Base-by-base conservation (phyloP, 2,113 vertebrate species). In the Phalacrocorax carbo region DNA sequence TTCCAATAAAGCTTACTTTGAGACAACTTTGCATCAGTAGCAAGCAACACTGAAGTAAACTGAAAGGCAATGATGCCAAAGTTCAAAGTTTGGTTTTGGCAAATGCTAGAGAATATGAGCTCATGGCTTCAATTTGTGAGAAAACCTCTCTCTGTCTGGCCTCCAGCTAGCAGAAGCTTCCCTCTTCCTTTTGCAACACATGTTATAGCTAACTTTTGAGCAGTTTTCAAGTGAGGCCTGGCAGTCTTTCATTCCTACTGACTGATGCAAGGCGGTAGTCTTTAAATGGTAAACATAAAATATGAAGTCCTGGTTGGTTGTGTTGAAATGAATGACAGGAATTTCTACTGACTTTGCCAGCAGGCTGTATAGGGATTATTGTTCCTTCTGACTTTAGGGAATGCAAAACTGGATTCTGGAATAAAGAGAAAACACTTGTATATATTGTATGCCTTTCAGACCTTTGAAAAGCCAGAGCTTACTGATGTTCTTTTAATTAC, bases 401-500 rank as follows among this genome's bases (percentile, higher is more conserved):
- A 92, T 93, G 82, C 60, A 81, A 75, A 94, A 55, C 76, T 91
- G 52, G 48, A 32, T 93, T 84, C 44, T 88, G 40, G 72, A 85
- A 76, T 69, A 61, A 81, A 96, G n/a, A 90, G 60, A 34, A 88
- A 93, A 73, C 42, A 64, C 34, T 92, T 92, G 82, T 72, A 13
- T 89, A 70, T 18, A 17, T 55, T 61, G 60, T 66, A 78, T 82
- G 83, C 25, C 34, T 95, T 96, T 95, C 83, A 92, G 65, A 90
- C 69, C 77, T 82, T 83, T 75, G 88, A 93, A 86, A 92, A 90
- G 61, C 49, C 26, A 20, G 75, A 70, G 85, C 34, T 93, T 86
- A 82, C 57, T 84, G 80, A 82, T 79, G 80, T 68, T 76, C 69
- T 79, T 96, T 93, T 97, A 96, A 95, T 96, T 94, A 91, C 66